phyloP scores from a whole-genome alignment of 2,888 invertebrate species.

The Esperia sulphurella region DNA sequence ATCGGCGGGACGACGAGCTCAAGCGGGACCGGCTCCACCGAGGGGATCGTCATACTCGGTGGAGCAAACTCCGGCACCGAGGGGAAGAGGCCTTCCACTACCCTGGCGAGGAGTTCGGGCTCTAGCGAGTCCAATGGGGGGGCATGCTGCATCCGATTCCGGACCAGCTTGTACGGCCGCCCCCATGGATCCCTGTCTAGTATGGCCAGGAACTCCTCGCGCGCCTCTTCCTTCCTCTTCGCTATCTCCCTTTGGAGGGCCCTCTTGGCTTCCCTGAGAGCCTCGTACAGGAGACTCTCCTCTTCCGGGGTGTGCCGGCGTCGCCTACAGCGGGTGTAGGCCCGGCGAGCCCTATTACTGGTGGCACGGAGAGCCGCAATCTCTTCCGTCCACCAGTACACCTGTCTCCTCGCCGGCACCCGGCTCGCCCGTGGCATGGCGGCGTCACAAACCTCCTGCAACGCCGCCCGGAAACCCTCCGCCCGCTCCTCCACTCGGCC shows the following conservation, averaged over 20 bases:
- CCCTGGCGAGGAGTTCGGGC: no score
- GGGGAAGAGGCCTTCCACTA: background rate
- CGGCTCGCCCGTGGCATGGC: slow-evolving; percentile 6
- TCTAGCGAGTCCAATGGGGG: background rate
- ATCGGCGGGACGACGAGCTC: background rate
- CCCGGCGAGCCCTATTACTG: slow-evolving; percentile 10
- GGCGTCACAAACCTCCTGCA: slow-evolving; percentile 8
- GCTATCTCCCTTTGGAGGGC: background rate
- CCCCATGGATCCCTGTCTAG: no score
- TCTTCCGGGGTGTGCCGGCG: background rate
- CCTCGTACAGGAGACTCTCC: background rate
- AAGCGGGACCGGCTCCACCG: background rate
- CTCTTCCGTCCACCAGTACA: slow-evolving; percentile 15
- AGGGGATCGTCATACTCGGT: background rate
- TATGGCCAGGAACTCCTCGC: background rate
- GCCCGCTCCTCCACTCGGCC: background rate
- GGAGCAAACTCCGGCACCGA: background rate
- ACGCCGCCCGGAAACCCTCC: background rate
- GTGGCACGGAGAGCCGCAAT: slow-evolving; percentile 4
- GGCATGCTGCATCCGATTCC: slow-evolving; percentile 1
- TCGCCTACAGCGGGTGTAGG: slow-evolving; percentile 9
- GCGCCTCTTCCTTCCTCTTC: background rate
- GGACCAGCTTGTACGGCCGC: slow-evolving; percentile 4
- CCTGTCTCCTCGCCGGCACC: background rate
- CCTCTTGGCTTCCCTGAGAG: background rate